Evolutionary conservation across 2,888 invertebrate genomes (phyloP).

Genomic region (Chorisops tibialis): DNA sequence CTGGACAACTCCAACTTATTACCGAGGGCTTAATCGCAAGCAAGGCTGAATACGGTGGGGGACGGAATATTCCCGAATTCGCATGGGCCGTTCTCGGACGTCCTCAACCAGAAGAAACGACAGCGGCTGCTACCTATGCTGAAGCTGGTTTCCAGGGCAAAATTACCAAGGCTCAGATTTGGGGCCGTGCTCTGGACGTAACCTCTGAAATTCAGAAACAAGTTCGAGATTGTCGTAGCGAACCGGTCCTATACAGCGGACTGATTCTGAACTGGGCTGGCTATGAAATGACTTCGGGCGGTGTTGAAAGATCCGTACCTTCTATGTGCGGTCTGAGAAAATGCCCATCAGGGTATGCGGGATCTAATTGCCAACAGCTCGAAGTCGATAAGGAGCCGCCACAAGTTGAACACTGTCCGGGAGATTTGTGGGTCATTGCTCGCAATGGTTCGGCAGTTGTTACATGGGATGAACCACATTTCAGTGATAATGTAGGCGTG

Average conservation of each 20-base stretch:
- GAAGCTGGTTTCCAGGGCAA: conserved; percentile 95
- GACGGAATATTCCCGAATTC: conserved; percentile 75
- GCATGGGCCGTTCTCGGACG: conserved; percentile 91
- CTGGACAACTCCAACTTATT: conserved; percentile 82
- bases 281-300: conserved; percentile 83
- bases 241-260: conserved; percentile 83
- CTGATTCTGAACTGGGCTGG: conserved; percentile 90
- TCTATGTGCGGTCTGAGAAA: conserved; percentile 87
- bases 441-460: conserved; percentile 88
- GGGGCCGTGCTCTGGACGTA: conserved; percentile 87
- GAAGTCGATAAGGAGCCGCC: conserved; percentile 84
- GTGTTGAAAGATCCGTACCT: conserved; percentile 86
- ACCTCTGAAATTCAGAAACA: conserved; percentile 91
- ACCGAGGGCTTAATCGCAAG: conserved; percentile 96
- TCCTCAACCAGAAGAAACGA: conserved; percentile 70
- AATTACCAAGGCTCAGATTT: conserved; percentile 89
- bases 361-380: conserved; percentile 78
- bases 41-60: conserved; percentile 85
- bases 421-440: conserved; percentile 90
- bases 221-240: conserved; percentile 87
- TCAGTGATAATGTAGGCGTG: conserved; percentile 84
- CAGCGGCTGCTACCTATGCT: conserved; percentile 61
- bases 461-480: conserved; percentile 87
- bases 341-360: conserved; percentile 84
- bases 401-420: conserved; percentile 84